These are phyloP conservation scores for Ormyrus pomaceus DNA, from an alignment of 2,888 invertebrate genomes.

Conservation along the genomic window DNA sequence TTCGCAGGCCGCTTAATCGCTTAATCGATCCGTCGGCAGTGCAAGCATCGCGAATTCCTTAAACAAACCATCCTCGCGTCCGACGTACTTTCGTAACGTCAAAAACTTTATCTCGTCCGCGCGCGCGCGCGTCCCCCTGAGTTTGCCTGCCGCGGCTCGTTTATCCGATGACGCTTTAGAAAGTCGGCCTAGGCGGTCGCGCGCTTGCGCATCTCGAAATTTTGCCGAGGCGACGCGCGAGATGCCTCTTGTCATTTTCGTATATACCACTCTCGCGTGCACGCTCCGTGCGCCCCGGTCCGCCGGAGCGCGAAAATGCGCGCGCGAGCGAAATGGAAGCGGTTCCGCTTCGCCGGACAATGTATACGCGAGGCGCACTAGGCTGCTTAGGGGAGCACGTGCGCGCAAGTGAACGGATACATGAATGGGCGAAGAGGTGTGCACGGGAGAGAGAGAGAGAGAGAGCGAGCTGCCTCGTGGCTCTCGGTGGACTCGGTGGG, in stretches of 20 bases:
- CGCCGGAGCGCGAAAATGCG: no score
- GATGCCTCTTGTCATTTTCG: not conserved
- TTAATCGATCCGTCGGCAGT: not conserved
- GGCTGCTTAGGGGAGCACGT: no score
- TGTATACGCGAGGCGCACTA: not conserved
- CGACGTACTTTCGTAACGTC: not conserved
- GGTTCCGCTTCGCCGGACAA: not conserved
- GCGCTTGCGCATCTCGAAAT: not conserved
- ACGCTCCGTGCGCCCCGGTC: not conserved
- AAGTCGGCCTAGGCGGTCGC: not conserved
- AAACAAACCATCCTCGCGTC: constrained; percentile 7
- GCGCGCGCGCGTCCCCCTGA: not conserved
- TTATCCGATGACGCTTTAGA: constrained; percentile 24
- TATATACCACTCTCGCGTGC: not conserved
- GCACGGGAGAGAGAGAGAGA: no score
- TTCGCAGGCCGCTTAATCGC: no score
- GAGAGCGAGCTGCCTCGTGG: no score
- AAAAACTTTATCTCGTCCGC: no score
- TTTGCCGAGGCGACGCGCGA: not conserved
- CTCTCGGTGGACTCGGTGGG: no score
- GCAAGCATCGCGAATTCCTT: not conserved
- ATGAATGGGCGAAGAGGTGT: no score
- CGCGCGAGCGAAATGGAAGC: no score
- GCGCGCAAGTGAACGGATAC: no score
- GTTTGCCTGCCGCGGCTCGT: not conserved